Evolutionary conservation across 2,888 invertebrate species (phyloP), one percentile per base, ranked within the genome.

Genomic region (Thymelicus acteon): DNA sequence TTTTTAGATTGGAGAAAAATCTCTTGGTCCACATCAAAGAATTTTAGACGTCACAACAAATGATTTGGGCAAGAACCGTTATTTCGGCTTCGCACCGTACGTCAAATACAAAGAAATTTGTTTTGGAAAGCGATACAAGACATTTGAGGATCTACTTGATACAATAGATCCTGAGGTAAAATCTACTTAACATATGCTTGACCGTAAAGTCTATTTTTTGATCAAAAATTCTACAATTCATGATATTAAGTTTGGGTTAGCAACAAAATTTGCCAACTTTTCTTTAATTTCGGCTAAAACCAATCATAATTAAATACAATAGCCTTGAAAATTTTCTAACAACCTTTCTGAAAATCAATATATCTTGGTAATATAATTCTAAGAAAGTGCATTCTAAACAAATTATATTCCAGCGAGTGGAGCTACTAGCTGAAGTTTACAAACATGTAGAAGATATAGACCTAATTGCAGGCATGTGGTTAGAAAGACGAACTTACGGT

Each of bases 401-500:
- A 44, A 49, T 15, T 13, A 39, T 67, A 39, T 70, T 70, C 2
- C 75, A 87, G 87, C 76, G 77, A 71, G 68, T 87, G 6, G 77
- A 78, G 31, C 49, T 77, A 0, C 70, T 88, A 7, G 75, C 77
- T 70, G 74, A 77, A 6, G 52, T 78, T 0, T 88, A 88, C 72
- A 69, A 77, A 1, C 95, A 96, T 84, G 96, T 97, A 2, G 95
- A 95, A 74, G 98, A 98, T 85, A 96, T 98, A 67, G 98, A 98
- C 88, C 91, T 98, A 44, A 97, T 97, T 96, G 96, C 97, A 40
- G 98, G 97, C 24, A 97, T 97, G 47, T 97, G 98, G 72, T 96
- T 97, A 0, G 98, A 98, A 84, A 94, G 95, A 72, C 96, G 96
- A 0, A 90, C 97, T 63, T 95, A 96, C 2, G 97, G 97, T 66